phyloP scores from a whole-genome alignment of 2,113 vertebrate species.

The Megaceryle maxima region DNA sequence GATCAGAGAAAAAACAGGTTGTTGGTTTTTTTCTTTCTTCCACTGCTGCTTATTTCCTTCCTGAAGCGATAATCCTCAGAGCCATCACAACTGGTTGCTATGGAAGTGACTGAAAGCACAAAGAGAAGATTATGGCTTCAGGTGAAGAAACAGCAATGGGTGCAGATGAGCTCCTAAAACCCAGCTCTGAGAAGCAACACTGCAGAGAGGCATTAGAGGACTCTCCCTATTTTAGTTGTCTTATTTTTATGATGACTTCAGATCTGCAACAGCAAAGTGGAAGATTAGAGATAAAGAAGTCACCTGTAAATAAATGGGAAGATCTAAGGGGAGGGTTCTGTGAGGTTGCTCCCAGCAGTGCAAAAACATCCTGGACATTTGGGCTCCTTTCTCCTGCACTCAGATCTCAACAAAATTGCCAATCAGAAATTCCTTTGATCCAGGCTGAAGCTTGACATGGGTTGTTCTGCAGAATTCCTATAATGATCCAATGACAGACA shows the following conservation, averaged over 20 bases:
- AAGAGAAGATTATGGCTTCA: slow-evolving; percentile 57
- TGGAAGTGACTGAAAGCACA: slow-evolving; percentile 46
- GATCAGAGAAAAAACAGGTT: neutral
- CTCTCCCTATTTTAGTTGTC: neutral
- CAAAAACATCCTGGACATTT: neutral
- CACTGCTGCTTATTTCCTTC: slow-evolving; percentile 21
- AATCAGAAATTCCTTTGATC: neutral
- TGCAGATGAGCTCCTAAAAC: neutral
- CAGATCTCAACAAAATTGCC: neutral
- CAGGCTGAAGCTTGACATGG: rapidly evolving
- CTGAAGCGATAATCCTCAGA: neutral
- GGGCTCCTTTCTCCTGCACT: neutral
- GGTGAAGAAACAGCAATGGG: slow-evolving; percentile 39
- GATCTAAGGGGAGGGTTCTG: neutral
- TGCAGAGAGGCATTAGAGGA: neutral
- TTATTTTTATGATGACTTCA: neutral
- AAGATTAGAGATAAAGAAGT: neutral
- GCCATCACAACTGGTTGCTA: slow-evolving; percentile 61
- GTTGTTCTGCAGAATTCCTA: neutral
- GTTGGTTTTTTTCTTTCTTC: neutral
- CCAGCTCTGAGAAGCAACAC: neutral
- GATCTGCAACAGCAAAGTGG: neutral
- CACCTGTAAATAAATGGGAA: neutral
- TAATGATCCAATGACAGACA: neutral
- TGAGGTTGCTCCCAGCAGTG: neutral